phyloP scores from a whole-genome alignment of 2,888 invertebrate species.

The Drosophila lutescens region DNA sequence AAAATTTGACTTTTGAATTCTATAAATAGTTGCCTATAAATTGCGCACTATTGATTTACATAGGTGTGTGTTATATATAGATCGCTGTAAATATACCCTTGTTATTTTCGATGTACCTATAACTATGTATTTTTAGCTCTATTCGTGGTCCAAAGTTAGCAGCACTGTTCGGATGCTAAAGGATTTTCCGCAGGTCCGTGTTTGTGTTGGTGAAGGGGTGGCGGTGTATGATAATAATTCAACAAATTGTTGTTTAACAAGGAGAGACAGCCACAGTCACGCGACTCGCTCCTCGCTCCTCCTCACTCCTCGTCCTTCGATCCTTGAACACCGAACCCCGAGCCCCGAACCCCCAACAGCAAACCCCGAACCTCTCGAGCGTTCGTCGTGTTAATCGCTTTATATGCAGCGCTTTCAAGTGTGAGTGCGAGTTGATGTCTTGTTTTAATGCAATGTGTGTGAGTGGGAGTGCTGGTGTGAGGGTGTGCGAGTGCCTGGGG shows the following conservation, averaged over 20 bases:
- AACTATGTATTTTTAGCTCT: neutral
- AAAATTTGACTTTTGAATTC: no score
- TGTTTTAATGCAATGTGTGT: constrained; percentile 69
- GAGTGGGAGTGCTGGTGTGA: constrained; percentile 13
- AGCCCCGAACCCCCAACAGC: neutral
- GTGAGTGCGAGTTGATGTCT: constrained; percentile 61
- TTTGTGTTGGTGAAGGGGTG: constrained; percentile 27
- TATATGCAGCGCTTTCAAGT: constrained; percentile 67
- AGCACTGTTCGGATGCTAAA: constrained; percentile 28
- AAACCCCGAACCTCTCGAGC: constrained; percentile 37
- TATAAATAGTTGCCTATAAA: no score
- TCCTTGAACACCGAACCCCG: constrained; percentile 3
- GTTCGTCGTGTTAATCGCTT: constrained; percentile 75
- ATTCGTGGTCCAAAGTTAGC: neutral
- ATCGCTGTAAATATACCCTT: neutral
- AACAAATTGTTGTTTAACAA: constrained; percentile 79
- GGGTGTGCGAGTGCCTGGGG: constrained; percentile 62
- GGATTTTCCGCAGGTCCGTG: constrained; percentile 20
- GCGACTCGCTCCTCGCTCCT: constrained; percentile 38
- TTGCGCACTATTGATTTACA: neutral
- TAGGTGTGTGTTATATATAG: neutral
- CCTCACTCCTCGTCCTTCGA: constrained; percentile 8
- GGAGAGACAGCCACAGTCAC: constrained; percentile 70
- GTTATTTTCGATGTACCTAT: neutral
- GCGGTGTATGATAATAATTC: constrained; percentile 71